These are phyloP conservation scores for Hydrozoanthus gracilis DNA, from an alignment of 92 coral and sea anemone genomes.

Conservation along the genomic window DNA sequence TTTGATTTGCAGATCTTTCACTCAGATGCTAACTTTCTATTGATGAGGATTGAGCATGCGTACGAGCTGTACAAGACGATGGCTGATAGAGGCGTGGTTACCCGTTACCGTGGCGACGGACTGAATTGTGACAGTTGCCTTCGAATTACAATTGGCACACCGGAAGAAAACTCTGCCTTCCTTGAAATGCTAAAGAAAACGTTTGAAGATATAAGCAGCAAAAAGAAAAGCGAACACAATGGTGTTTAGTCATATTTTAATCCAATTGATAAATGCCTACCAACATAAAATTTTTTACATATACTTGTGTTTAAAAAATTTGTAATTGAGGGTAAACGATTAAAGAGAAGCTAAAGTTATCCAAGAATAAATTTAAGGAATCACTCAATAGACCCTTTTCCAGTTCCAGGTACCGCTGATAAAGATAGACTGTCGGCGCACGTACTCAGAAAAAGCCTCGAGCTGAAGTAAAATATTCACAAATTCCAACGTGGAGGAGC, in stretches of 20 bases:
- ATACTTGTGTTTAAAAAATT: no score
- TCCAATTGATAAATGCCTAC: no score
- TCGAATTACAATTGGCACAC: constrained; percentile 46
- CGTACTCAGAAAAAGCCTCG: no score
- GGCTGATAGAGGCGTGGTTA: constrained; percentile 56
- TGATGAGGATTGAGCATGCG: constrained; percentile 54
- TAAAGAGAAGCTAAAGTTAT: no score
- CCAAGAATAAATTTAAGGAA: no score
- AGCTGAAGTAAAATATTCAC: no score
- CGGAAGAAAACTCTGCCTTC: constrained; percentile 28
- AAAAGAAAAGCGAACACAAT: background rate
- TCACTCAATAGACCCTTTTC: no score
- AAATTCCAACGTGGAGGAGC: no score
- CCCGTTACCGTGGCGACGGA: constrained; percentile 51
- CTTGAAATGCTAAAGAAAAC: constrained; percentile 43
- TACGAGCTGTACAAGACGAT: constrained; percentile 52
- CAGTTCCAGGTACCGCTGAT: no score
- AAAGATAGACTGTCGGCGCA: no score
- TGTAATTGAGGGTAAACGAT: no score
- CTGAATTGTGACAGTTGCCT: constrained; percentile 50
- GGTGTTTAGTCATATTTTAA: background rate
- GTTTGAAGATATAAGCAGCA: constrained; percentile 3
- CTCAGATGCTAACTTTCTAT: constrained; percentile 46
- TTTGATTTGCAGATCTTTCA: constrained; percentile 44
- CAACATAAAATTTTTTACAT: no score